Percentiles rank a stretch among this genome's conserved stretches.
Conservation (phyloP, 2,113 vertebrate genomes). For the Macquaria ambigua region DNA sequence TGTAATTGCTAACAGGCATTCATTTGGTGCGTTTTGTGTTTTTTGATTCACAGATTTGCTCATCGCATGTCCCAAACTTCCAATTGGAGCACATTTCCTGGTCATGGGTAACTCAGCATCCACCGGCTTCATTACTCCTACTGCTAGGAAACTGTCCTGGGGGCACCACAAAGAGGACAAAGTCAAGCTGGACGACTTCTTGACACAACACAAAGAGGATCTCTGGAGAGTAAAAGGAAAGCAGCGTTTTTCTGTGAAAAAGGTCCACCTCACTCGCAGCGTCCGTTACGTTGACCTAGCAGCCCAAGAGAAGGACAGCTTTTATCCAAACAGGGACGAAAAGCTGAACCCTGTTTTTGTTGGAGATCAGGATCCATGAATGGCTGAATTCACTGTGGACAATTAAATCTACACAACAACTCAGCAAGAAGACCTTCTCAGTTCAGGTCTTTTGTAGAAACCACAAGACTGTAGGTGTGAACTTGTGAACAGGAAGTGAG, state of each 20-base stretch:
- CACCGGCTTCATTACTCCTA: conserved; percentile 16
- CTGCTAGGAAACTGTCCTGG: conserved; percentile 50
- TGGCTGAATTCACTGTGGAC: neutral
- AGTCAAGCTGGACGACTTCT: conserved; percentile 52
- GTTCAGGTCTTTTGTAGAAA: neutral
- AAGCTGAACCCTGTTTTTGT: conserved; percentile 58
- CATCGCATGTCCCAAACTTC: neutral
- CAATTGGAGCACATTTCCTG: neutral
- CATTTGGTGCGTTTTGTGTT: neutral
- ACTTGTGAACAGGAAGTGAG: conserved; percentile 4
- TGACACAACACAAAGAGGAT: conserved; percentile 39
- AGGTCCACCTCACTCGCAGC: conserved; percentile 2
- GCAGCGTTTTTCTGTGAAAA: conserved; percentile 26
- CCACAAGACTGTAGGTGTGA: neutral
- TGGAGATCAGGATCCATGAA: conserved; percentile 36
- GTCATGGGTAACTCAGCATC: conserved; percentile 69
- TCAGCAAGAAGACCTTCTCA: neutral
- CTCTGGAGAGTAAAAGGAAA: conserved; percentile 49
- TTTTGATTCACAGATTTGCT: conserved; percentile 3
- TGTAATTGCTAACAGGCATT: neutral
- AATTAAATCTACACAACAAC: neutral
- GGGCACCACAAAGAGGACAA: conserved; percentile 47
- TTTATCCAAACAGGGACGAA: neutral
- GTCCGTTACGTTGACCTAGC: conserved; percentile 26
- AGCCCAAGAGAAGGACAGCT: neutral